phyloP scores from a whole-genome alignment of 2,888 invertebrate genomes.

The Acanthoscelides obtectus region DNA sequence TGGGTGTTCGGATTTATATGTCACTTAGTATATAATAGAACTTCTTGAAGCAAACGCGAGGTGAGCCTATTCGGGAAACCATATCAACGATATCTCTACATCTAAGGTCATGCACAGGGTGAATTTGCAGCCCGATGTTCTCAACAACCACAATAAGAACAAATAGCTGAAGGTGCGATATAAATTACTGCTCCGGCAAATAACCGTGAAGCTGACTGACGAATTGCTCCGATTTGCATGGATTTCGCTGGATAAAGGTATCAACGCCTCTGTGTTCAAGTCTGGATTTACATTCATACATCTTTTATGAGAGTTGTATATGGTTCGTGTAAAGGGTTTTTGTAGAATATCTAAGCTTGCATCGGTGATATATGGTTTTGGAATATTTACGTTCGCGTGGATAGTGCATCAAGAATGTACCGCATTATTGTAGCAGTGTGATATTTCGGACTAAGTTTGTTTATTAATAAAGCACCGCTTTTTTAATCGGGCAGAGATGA shows the following conservation, averaged over 20 bases:
- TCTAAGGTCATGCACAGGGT: neutral
- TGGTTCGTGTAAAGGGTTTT: neutral
- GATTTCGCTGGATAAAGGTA: slow-evolving; percentile 23
- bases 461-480: too few relatives aligned
- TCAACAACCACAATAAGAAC: slow-evolving; percentile 10
- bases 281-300: slow-evolving; percentile 21
- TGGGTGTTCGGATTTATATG: too few relatives aligned
- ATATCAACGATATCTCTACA: too few relatives aligned
- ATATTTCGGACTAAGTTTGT: too few relatives aligned
- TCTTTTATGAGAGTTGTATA: slow-evolving; percentile 18
- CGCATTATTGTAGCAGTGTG: too few relatives aligned
- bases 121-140: neutral
- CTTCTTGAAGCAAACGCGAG: too few relatives aligned
- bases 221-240: slow-evolving; percentile 21
- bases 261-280: slow-evolving; percentile 22
- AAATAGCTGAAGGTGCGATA: slow-evolving; percentile 12
- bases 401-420: too few relatives aligned
- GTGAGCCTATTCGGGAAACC: too few relatives aligned
- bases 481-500: too few relatives aligned
- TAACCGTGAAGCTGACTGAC: slow-evolving; percentile 23
- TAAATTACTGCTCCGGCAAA: slow-evolving; percentile 26
- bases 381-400: neutral
- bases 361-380: slow-evolving; percentile 1
- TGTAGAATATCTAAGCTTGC: slow-evolving; percentile 1
- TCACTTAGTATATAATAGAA: too few relatives aligned